Conservation (phyloP, 2,797 vertebrate genomes). For the Mormyrops boulengeri region DNA sequence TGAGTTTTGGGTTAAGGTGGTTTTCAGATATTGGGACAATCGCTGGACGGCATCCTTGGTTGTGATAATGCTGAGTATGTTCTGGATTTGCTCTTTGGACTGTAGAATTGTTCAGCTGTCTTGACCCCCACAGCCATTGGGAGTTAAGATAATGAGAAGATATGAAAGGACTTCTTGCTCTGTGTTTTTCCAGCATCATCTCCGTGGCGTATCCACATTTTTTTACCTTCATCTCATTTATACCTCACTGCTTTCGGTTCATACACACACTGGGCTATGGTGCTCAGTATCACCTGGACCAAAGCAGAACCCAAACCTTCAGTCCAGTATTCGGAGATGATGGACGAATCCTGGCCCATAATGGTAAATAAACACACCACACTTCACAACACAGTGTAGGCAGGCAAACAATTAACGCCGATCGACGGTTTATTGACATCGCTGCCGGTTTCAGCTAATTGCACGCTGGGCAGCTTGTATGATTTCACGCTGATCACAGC, state of each 20-base stretch:
- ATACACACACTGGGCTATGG: background rate
- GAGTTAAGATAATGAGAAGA: background rate
- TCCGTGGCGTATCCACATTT: background rate
- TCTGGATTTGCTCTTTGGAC: background rate
- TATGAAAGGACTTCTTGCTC: background rate
- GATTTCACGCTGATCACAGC: constrained; percentile 8
- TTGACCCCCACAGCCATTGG: background rate
- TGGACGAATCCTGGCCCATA: background rate
- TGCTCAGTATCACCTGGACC: background rate
- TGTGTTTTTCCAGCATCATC: background rate
- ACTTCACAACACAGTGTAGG: background rate
- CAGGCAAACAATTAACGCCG: background rate
- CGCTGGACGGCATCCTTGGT: background rate
- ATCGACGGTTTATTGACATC: background rate
- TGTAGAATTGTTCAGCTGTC: background rate
- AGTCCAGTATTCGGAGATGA: background rate
- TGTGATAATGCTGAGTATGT: background rate
- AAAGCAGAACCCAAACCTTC: constrained; percentile 4
- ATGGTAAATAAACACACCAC: background rate
- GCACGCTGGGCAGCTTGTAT: background rate
- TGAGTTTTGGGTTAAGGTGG: background rate
- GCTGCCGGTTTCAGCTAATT: constrained; percentile 7
- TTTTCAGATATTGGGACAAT: background rate
- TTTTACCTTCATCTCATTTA: background rate
- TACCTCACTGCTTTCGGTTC: background rate